phyloP scores from a whole-genome alignment of 2,888 invertebrate genomes.

The Arctia plantaginis region DNA sequence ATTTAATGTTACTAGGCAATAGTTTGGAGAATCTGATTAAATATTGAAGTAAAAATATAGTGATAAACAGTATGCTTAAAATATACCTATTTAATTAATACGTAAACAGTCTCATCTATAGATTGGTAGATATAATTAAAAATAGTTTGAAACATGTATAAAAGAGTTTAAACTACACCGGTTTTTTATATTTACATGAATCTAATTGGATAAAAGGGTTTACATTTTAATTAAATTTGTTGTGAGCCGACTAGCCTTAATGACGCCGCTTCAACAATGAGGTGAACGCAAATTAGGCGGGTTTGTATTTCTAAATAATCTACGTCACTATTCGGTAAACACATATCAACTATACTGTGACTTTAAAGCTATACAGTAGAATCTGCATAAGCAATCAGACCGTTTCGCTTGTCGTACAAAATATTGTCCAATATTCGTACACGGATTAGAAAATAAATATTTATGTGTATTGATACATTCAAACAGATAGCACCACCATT shows the following conservation, averaged over 20 bases:
- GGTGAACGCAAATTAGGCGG: constrained; percentile 11
- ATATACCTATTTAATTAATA: constrained; percentile 5
- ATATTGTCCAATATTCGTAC: constrained; percentile 43
- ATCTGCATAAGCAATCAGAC: constrained; percentile 29
- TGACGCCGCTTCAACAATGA: constrained; percentile 6
- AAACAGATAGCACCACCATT: constrained; percentile 82
- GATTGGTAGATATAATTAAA: neutral
- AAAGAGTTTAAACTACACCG: neutral
- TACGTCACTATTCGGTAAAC: constrained; percentile 17
- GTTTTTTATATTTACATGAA: constrained; percentile 1
- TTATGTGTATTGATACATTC: constrained; percentile 59
- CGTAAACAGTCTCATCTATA: neutral
- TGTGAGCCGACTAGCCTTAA: neutral
- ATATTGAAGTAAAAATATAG: constrained; percentile 6
- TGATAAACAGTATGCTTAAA: neutral
- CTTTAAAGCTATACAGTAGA: constrained; percentile 33
- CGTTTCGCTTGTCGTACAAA: constrained; percentile 34
- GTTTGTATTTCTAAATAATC: constrained; percentile 13
- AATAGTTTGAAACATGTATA: neutral
- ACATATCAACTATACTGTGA: constrained; percentile 9
- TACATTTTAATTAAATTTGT: constrained; percentile 2
- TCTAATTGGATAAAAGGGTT: neutral
- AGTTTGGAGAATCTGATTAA: constrained; percentile 17
- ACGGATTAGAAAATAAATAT: constrained; percentile 48
- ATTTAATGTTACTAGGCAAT: constrained; percentile 12